phyloP scores from a whole-genome alignment of 2,797 vertebrate species.

The Sebastiscus tertius region DNA sequence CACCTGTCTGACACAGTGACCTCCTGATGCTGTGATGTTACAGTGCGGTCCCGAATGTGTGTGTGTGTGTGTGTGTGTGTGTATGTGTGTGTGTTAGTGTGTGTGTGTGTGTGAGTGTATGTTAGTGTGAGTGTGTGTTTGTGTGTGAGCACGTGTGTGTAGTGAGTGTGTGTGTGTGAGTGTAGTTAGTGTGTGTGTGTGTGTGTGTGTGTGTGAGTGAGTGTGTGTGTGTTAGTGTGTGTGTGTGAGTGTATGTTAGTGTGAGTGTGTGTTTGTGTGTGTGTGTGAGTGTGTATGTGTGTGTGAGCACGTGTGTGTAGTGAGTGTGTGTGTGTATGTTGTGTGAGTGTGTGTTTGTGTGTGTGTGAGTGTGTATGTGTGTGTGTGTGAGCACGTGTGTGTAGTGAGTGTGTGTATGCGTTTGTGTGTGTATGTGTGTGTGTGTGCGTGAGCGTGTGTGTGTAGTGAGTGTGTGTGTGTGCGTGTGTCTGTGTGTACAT shows the following conservation, averaged over 20 bases:
- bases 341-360: not conserved
- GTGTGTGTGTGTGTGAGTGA: not conserved
- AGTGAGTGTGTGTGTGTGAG: not conserved
- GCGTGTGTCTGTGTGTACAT: not conserved
- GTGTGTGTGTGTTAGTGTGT: not conserved
- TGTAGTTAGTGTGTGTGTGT: not conserved
- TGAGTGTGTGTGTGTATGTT: not conserved
- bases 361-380: fast-evolving
- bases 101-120: not conserved
- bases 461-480: too few relatives aligned
- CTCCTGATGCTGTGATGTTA: conserved; percentile 28
- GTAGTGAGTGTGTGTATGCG: not conserved
- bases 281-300: not conserved
- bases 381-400: too few relatives aligned
- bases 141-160: too few relatives aligned
- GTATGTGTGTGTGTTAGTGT: not conserved
- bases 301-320: not conserved
- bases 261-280: not conserved
- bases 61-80: not conserved
- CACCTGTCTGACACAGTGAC: conserved; percentile 61
- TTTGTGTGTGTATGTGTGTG: not conserved
- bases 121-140: not conserved
- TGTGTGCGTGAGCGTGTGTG: not conserved
- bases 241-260: not conserved
- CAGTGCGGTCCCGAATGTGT: conserved; percentile 6